Base-by-base conservation (phyloP, 1,140 invertebrate species). In the Antheraea pernyi region DNA sequence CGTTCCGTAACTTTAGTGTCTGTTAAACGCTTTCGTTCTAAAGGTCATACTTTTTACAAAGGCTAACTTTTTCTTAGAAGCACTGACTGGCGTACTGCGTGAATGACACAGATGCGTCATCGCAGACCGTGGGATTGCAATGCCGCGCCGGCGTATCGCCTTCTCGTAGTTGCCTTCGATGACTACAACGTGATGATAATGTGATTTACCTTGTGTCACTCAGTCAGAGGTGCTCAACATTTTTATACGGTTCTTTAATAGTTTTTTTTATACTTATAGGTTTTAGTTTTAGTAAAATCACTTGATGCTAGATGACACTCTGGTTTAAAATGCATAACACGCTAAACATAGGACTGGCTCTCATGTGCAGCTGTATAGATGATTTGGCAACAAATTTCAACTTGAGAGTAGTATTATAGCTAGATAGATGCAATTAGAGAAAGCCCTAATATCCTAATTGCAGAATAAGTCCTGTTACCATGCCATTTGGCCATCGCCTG, bases 151-250 rank as follows among this genome's bases (percentile, higher is more conserved):
- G 16, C 46, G 46, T 53, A 53, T 53, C 16, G 16, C 46, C 46
- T 53, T 13, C 46, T 53, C 46, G 46, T 16, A 53, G 46, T 16
- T 53, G 16, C 46, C 46, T 13, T 53, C 16, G 46, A 53, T 53
- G 46, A 13, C 46, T 53, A 53, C 46, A 53, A 16, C 46, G 13
- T 53, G 46, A 53, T 53, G 46, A 53, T 53, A 53, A 53, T 53
- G 46, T n/a, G 46, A 53, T 53, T 53, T 53, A 53, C 46, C 46
- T 53, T 53, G 46, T 53, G 46, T 53, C 46, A 53, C 46, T 53
- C 16, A 53, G 9, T 16, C 46, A 53, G 11, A 13, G 46, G 16
- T 53, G 16, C 46, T 53, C 16, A 53, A 53, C 46, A 1, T 53
- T 53, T 53, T 53, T 42, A 42, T 11, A 42, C 11, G 4, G 22